Evolutionary conservation across 2,113 vertebrate species (phyloP), one percentile per base, ranked within the genome.

Genomic region (Nettapus auritus): DNA sequence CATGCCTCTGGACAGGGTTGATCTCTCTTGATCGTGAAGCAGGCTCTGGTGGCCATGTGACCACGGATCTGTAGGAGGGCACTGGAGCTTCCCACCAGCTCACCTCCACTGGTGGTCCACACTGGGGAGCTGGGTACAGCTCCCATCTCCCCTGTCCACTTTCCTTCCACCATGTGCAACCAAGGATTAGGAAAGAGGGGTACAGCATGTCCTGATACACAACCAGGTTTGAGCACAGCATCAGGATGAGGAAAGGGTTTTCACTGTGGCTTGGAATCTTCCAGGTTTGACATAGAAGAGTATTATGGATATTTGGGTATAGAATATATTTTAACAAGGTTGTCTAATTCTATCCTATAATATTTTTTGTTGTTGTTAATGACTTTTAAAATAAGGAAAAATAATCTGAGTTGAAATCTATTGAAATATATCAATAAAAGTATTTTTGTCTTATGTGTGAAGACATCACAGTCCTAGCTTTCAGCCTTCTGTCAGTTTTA

Each of bases 381-480:
- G 60, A 80, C 59, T 78, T 86, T 86, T 78, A 88, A 82, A 88
- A 89, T 78, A 67, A 88, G 34, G 33, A 88, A 29, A 77, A 93
- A 78, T 84, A 77, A 88, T 86, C 38, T 91, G 55, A 60, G 4
- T 8, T 34, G 95, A 75, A 56, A 95, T 33, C n/a, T n/a, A n/a
- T n/a, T n/a, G 26, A 93, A 96, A 83, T 91, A 87, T 89, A 97
- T 88, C 60, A 64, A 93, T 91, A 93, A 83, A 96, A 92, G 73
- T 68, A 94, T 95, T 96, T 94, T 93, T 88, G 68, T 80, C 38
- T 38, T 88, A 60, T 21, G 4, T 94, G 52, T 86, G 90, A 88
- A 90, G 44, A 25, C 5, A 73, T 88, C 82, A 63, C 22, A 48
- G 18, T 52, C n/a, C 5, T 42, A 56, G 14, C 26, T 88, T 88